Percentiles rank a stretch among this genome's conserved stretches.
phyloP scores from a whole-genome alignment of 2,797 vertebrate species.

The Coranthus polyacanthus region DNA sequence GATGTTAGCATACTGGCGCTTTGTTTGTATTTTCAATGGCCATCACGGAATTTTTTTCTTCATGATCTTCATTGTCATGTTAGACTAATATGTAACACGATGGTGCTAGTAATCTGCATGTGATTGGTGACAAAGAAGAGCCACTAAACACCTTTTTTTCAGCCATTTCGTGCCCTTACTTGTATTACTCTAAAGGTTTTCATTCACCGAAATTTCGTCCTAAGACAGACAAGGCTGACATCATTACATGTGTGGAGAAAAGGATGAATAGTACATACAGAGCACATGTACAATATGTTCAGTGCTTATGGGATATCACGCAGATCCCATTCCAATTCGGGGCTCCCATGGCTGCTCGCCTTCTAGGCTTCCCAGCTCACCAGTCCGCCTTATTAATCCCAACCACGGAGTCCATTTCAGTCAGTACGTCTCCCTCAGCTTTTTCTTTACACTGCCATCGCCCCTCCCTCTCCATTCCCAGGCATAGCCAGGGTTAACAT shows the following conservation, averaged over 20 bases:
- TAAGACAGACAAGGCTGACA: constrained; percentile 3
- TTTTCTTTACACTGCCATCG: constrained; percentile 2
- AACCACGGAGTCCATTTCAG: constrained; percentile 57
- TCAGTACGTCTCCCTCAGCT: constrained; percentile 36
- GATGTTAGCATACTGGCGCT: too few species aligned
- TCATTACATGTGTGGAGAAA: constrained; percentile 39
- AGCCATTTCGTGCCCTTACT: background rate
- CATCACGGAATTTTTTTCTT: too few species aligned
- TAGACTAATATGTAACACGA: background rate
- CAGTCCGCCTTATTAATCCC: constrained; percentile 58
- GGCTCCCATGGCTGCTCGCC: constrained; percentile 34
- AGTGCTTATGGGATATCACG: constrained; percentile 43
- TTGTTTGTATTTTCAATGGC: too few species aligned
- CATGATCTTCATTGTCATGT: too few species aligned
- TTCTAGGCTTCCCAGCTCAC: constrained; percentile 21
- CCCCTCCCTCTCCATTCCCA: constrained; percentile 48
- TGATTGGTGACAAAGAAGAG: background rate
- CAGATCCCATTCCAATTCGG: constrained; percentile 45
- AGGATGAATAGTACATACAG: constrained; percentile 38
- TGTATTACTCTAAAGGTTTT: constrained; percentile 9
- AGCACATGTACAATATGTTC: constrained; percentile 37
- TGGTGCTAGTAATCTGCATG: background rate
- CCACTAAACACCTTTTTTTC: background rate
- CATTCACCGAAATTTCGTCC: constrained; percentile 19
- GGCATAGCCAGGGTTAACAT: constrained; percentile 91